phyloP scores from a whole-genome alignment of 2,797 vertebrate genomes.

The Sebastes alutus region DNA sequence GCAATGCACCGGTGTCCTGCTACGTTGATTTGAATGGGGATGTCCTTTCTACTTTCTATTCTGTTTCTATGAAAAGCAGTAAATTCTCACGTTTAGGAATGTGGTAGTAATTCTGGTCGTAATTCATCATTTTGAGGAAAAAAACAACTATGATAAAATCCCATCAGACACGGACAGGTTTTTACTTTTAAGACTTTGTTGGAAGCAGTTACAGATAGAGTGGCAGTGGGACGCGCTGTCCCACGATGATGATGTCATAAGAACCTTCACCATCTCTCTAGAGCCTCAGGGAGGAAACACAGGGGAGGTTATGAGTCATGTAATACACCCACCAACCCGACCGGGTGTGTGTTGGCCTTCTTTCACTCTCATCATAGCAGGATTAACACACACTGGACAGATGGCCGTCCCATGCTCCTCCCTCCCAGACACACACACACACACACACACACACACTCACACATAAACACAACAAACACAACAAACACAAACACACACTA shows the following conservation, averaged over 20 bases:
- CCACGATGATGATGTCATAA: neutral
- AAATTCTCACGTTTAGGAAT: neutral
- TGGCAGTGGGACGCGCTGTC: neutral
- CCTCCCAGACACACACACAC: conserved; percentile 16
- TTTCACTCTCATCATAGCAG: conserved; percentile 61
- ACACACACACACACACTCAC: conserved; percentile 6
- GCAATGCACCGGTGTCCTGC: no score
- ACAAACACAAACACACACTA: conserved; percentile 4
- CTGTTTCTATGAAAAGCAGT: neutral
- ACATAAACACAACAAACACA: neutral
- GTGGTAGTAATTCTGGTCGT: neutral
- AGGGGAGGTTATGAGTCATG: conserved; percentile 45
- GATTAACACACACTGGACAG: conserved; percentile 76
- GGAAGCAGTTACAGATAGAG: neutral
- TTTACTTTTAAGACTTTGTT: neutral
- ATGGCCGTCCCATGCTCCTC: conserved; percentile 63
- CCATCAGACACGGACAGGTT: neutral
- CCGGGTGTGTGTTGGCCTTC: conserved; percentile 37
- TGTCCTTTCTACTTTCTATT: neutral
- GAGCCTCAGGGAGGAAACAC: conserved; percentile 33
- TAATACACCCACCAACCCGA: conserved; percentile 33
- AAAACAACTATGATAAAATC: neutral
- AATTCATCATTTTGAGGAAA: neutral
- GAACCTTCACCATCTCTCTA: neutral
- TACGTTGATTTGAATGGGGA: neutral